phyloP scores from a whole-genome alignment of 1,140 invertebrate species.

The Tetranychus cinnabarinus region DNA sequence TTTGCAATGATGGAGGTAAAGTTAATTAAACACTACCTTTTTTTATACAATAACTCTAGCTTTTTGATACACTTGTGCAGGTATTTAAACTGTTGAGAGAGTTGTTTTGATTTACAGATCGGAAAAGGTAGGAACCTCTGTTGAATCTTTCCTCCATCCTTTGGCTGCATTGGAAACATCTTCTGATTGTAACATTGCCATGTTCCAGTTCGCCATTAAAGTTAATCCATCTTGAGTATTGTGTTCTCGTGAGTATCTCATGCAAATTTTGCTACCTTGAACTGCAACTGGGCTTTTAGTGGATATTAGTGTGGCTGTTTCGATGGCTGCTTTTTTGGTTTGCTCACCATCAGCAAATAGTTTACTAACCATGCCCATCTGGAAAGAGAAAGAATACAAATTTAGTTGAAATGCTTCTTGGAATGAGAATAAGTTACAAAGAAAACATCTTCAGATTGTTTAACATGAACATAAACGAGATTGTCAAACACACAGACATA shows the following conservation, averaged over 20 bases:
- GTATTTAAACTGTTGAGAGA: no score
- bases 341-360: constrained; percentile 44
- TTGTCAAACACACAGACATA: no score
- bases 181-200: neutral
- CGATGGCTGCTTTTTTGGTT: constrained; percentile 40
- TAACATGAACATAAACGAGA: no score
- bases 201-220: constrained; percentile 49
- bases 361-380: constrained; percentile 52
- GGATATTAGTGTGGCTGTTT: constrained; percentile 52
- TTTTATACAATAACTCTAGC: no score
- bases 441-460: no score
- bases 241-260: constrained; percentile 70
- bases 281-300: constrained; percentile 77
- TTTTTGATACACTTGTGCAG: no score
- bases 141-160: neutral
- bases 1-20: no score
- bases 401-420: no score
- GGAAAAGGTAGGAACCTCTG: neutral
- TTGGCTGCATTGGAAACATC: neutral
- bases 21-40: no score
- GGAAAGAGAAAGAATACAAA: constrained; percentile 17
- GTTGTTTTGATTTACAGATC: neutral
- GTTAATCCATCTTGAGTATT: constrained; percentile 56
- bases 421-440: no score
- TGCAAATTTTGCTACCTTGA: constrained; percentile 55